These are phyloP conservation scores for Bombus superbus DNA, from an alignment of 1,140 invertebrate genomes.

Conservation along the genomic window DNA sequence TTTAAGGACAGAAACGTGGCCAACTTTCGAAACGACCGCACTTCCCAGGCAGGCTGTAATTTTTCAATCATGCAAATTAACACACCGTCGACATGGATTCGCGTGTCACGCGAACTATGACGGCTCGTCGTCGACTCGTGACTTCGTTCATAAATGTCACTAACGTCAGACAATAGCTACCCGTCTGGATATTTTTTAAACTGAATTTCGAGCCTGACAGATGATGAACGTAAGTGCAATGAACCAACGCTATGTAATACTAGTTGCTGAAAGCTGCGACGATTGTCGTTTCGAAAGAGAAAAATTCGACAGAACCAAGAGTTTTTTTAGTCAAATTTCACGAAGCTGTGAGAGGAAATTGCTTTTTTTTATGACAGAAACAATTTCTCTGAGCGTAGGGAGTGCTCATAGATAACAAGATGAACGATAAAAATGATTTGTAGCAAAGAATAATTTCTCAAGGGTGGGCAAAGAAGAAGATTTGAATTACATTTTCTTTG, in stretches of 20 bases:
- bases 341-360: neutral
- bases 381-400: neutral
- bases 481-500: neutral
- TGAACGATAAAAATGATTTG: neutral
- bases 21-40: neutral
- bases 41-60: neutral
- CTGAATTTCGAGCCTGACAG: slow-evolving; percentile 31
- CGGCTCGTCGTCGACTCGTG: slow-evolving; percentile 1
- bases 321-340: neutral
- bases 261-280: neutral
- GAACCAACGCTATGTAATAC: neutral
- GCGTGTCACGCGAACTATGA: slow-evolving; percentile 20
- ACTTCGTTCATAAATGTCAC: slow-evolving; percentile 47
- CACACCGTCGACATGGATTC: slow-evolving; percentile 9
- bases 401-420: neutral
- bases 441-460: neutral
- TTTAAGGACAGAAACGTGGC: neutral
- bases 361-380: too few relatives aligned
- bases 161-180: slow-evolving; percentile 1
- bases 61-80: slow-evolving; percentile 53
- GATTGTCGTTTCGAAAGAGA: neutral
- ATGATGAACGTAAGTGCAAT: neutral
- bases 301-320: neutral
- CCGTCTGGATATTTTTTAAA: slow-evolving; percentile 20
- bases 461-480: neutral